Base-by-base conservation (phyloP, 1,140 invertebrate species). In the Drosophila rufa region DNA sequence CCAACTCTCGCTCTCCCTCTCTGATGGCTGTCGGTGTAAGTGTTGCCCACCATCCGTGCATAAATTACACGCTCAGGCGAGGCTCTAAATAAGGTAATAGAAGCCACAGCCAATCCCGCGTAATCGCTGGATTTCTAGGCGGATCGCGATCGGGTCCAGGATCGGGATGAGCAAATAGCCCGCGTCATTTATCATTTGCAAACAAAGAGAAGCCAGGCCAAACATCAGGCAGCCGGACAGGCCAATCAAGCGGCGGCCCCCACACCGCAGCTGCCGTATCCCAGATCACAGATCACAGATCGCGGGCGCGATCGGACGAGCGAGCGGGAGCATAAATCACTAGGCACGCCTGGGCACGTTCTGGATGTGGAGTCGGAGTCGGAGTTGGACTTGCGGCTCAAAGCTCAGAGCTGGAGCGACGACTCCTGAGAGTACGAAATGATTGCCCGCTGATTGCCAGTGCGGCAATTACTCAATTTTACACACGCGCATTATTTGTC, bases 381-480 rank as follows among this genome's bases (percentile, higher is more conserved):
- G 33, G 53, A 56, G 33, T 17, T 14, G 22, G 53, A 42, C 55
- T 40, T 40, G 38, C 22, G 22, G 22, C 22, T 25, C 22, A 25
- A 19, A 56, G 8, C 36, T 40, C 48, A 43, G 60, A 58, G 74
- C 50, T 36, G 64, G 42, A 70, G 73, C 76, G 68, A 74, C 61
- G 77, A 80, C 76, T 79, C 76, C 76, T 79, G 76, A 79, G 77
- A 79, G 75, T 79, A 71, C 68, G 80, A 79, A 90, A 90, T 90
- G 85, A 90, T 90, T 90, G 86, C 85, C 85, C 85, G 85, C 85
- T 90, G 85, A 90, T 90, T 90, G 85, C 85, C 81, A 79, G 79
- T 81, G 79, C 82, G 75, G 85, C 85, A 90, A 90, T 90, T 90
- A 90, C 85, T 90, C 85, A 90, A 90, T 90, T 90, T 90, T 90